Base-by-base conservation (phyloP, 2,797 vertebrate species). In the Otolemur crassicaudatus region DNA sequence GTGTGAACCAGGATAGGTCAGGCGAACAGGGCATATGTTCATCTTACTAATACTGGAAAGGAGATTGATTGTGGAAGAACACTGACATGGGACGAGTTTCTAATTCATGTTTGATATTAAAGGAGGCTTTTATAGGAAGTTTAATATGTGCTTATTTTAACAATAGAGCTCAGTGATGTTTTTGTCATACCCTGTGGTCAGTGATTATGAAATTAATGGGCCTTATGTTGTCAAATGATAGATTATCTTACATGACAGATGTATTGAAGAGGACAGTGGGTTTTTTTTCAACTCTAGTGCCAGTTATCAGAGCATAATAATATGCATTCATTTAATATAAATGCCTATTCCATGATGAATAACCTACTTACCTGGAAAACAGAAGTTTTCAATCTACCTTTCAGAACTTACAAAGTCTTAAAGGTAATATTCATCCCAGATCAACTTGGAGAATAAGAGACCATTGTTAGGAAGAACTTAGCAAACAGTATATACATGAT, bases 1-100 rank as follows among this genome's bases (percentile, higher is more conserved):
- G 91, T 95, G 84, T 79, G 49, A 93, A 61, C 49, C 77, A 73
- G 69, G 70, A 92, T 67, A 80, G 85, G 95, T 89, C 60, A 87
- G 53, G 65, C 25, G 90, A 49, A 75, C 8, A 25, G 23, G 19
- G 43, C 16, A 53, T 37, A 84, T 43, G 34, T 56, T 85, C 61
- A 46, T 22, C 76, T 27, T 93, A 63, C 56, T 70, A 40, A 95
- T 86, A 90, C n/a, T 77, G 31, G 56, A 87, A 76, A 93, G 37
- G 75, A 91, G 79, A 43, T 40, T 77, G 69, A 94, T 85, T 76
- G 72, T 75, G 8, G 61, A 14, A 95, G n/a, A 97, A 75, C 6
- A 67, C 27, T 76, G 53, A 85, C 56, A 56, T 13, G 12, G 16
- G 23, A 43, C 19, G 67, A 46, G 9, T 72, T 96, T 87, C 67